phyloP scores from a whole-genome alignment of 1,140 invertebrate genomes.

The Aphelenchoides besseyi region DNA sequence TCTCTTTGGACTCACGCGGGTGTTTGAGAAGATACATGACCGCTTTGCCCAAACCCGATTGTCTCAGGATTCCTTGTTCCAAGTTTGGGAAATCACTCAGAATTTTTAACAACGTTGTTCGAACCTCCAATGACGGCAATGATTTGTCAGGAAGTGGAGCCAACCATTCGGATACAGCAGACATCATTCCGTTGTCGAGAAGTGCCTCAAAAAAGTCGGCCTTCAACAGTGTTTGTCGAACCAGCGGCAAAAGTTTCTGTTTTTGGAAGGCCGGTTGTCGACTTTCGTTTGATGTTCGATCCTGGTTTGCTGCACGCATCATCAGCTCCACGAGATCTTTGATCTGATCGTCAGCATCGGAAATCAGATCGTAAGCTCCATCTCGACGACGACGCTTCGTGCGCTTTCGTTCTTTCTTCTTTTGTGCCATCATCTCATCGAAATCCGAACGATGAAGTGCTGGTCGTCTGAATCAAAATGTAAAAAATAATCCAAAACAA shows the following conservation, averaged over 20 bases:
- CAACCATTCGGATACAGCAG: conserved; percentile 65
- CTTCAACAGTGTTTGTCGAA: conserved; percentile 43
- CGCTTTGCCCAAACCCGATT: conserved; percentile 84
- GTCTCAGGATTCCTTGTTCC: conserved; percentile 73
- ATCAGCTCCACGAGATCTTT: conserved; percentile 49
- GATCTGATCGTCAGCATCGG: conserved; percentile 55
- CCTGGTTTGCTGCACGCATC: conserved; percentile 53
- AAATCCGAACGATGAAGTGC: conserved; percentile 42
- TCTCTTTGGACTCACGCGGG: conserved; percentile 90
- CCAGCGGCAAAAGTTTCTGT: conserved; percentile 50
- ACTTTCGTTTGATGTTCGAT: conserved; percentile 52
- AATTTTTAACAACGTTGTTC: conserved; percentile 81
- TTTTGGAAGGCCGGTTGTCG: conserved; percentile 55
- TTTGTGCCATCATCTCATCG: conserved; percentile 42
- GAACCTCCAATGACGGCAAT: conserved; percentile 77
- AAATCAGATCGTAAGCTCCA: conserved; percentile 55
- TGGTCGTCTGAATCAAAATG: conserved; percentile 12
- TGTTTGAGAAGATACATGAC: conserved; percentile 99
- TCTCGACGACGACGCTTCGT: conserved; percentile 27
- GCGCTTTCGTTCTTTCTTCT: conserved; percentile 36
- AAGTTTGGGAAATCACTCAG: conserved; percentile 49
- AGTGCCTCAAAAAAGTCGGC: conserved; percentile 57
- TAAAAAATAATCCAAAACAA: neutral
- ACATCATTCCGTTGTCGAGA: conserved; percentile 59
- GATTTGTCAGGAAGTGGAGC: conserved; percentile 94